Percentiles rank a stretch among this genome's conserved stretches.
phyloP scores from a whole-genome alignment of 2,888 invertebrate species.

The Phortica okadai region DNA sequence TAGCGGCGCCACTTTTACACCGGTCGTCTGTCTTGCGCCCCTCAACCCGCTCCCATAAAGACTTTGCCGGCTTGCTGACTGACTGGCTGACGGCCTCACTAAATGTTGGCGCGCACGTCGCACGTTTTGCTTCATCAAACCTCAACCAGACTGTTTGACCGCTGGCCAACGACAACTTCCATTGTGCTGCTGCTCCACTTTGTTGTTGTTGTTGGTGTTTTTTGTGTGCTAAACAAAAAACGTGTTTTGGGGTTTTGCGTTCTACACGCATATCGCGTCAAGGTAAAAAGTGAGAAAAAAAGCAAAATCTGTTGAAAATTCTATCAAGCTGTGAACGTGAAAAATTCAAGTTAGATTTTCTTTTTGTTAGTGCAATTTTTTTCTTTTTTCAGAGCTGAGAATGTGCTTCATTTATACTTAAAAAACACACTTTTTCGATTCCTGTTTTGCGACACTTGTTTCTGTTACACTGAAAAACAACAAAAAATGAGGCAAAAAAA shows the following conservation, averaged over 20 bases:
- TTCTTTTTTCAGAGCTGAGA: background rate
- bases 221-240: constrained; percentile 8
- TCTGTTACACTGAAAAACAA: too few species aligned
- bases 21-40: background rate
- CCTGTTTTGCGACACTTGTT: too few species aligned
- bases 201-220: background rate
- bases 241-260: constrained; percentile 24
- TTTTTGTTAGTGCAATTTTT: background rate
- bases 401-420: background rate
- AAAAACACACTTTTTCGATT: background rate
- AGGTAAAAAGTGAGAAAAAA: background rate
- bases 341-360: background rate
- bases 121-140: background rate
- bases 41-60: too few species aligned
- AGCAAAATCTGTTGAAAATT: background rate
- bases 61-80: too few species aligned
- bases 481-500: too few species aligned
- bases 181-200: constrained; percentile 26
- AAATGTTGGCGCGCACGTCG: too few species aligned
- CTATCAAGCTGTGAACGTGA: background rate
- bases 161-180: background rate
- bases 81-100: too few species aligned
- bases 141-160: constrained; percentile 8
- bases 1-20: background rate
- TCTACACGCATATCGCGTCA: background rate